A percentile compares a stretch with the other conserved stretches of the same genome.
These are phyloP conservation scores for Epizoanthus illoricatus DNA, from an alignment of 92 coral and sea anemone genomes.

Conservation along the genomic window DNA sequence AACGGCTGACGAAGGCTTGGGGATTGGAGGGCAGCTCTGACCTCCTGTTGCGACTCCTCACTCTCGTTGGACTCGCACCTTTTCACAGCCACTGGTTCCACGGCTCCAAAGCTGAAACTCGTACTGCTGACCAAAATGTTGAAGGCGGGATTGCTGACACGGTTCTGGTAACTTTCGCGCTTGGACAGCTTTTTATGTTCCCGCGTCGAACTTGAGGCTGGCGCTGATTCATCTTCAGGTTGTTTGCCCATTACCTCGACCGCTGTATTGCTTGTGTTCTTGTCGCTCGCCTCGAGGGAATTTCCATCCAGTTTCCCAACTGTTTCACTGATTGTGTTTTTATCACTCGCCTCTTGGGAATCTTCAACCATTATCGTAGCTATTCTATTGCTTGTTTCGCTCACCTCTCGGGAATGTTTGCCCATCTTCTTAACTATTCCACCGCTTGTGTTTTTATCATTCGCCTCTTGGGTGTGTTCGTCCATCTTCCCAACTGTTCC, in stretches of 20 bases:
- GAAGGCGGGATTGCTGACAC: background rate
- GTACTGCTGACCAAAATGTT: background rate
- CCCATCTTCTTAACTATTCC: too few species aligned
- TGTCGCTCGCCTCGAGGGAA: too few species aligned
- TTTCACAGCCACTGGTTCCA: too few species aligned
- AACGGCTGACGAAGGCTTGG: conserved; percentile 63
- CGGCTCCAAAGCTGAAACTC: background rate
- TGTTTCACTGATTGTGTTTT: too few species aligned
- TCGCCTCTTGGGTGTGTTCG: background rate
- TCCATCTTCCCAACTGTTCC: background rate
- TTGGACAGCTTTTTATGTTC: background rate
- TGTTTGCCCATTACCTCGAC: too few species aligned
- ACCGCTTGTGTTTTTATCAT: too few species aligned
- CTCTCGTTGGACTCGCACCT: conserved; percentile 13
- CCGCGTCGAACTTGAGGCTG: background rate
- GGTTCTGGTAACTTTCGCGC: conserved; percentile 14
- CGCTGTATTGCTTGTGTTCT: too few species aligned
- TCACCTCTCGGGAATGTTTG: too few species aligned
- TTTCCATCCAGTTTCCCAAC: too few species aligned
- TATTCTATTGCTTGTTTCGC: too few species aligned
- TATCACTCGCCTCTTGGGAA: too few species aligned
- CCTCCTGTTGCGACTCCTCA: conserved; percentile 36
- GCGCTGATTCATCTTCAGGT: background rate
- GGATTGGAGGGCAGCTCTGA: conserved; percentile 50
- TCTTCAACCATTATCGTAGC: too few species aligned